Percentiles rank a stretch among this genome's conserved stretches.
Conservation (phyloP, 2,888 invertebrate species). For the Encarsia formosa region DNA sequence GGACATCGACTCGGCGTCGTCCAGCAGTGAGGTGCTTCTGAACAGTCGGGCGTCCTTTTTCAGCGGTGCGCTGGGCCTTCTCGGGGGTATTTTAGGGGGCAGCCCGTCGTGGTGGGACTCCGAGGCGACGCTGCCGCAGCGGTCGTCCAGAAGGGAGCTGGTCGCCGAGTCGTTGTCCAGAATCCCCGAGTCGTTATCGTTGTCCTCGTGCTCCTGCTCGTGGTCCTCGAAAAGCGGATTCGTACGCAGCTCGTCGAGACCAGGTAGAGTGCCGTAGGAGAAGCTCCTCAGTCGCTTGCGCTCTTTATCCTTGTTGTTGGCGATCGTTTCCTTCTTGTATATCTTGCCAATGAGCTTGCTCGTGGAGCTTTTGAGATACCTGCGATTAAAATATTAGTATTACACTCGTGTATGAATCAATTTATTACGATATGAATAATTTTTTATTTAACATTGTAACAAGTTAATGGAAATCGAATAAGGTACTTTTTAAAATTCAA, state of each 20-base stretch:
- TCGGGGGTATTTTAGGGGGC: constrained; percentile 44
- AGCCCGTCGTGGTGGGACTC: constrained; percentile 27
- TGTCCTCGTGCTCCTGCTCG: constrained; percentile 43
- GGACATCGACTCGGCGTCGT: constrained; percentile 2
- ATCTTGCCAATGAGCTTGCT: constrained; percentile 66
- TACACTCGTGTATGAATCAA: too few species aligned
- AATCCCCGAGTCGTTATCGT: constrained; percentile 71
- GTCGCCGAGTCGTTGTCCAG: constrained; percentile 69
- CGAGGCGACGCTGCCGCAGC: constrained; percentile 43
- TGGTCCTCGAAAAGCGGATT: constrained; percentile 62
- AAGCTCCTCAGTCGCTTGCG: constrained; percentile 59
- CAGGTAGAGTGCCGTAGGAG: constrained; percentile 71
- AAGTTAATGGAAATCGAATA: too few species aligned
- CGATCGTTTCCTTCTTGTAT: constrained; percentile 50
- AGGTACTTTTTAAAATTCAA: background rate
- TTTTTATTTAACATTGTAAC: too few species aligned
- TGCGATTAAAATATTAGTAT: constrained; percentile 36
- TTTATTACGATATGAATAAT: too few species aligned
- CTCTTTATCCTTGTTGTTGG: constrained; percentile 24
- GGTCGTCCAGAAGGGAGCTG: constrained; percentile 58
- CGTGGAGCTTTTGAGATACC: constrained; percentile 67
- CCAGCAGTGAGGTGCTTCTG: constrained; percentile 18
- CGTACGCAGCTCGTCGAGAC: constrained; percentile 66
- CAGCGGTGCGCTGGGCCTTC: constrained; percentile 35
- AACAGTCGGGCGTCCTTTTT: constrained; percentile 9